Percentiles rank a stretch among this genome's conserved stretches.
Conservation (phyloP, 2,888 invertebrate genomes). For the Drosophila neonasuta region DNA sequence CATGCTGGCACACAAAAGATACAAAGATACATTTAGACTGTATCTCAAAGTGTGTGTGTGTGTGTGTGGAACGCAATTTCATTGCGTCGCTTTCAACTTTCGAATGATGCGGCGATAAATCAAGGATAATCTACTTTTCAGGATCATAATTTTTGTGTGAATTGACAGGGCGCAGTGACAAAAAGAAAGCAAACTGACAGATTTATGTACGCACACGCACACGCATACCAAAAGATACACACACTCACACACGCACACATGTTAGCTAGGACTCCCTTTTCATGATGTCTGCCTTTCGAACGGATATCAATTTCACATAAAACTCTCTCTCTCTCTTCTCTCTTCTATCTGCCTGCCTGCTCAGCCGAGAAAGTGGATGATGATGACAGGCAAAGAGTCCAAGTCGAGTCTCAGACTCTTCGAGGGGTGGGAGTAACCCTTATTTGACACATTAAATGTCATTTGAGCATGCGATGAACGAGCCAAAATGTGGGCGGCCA, state of each 20-base stretch:
- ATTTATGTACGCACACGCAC: constrained; percentile 78
- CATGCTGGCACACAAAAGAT: constrained; percentile 74
- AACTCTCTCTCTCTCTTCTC: constrained; percentile 55
- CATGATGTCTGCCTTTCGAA: constrained; percentile 62
- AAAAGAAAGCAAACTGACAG: constrained; percentile 81
- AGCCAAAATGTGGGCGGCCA: constrained; percentile 69
- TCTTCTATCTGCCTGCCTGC: constrained; percentile 40
- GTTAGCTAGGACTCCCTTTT: constrained; percentile 41
- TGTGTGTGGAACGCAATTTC: constrained; percentile 64
- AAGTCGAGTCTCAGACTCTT: constrained; percentile 4
- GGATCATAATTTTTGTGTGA: constrained; percentile 82
- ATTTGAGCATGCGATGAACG: constrained; percentile 76
- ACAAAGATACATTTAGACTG: constrained; percentile 53
- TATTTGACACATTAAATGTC: constrained; percentile 81
- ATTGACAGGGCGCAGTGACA: constrained; percentile 81
- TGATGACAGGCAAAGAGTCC: constrained; percentile 52
- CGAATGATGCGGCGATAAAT: constrained; percentile 81
- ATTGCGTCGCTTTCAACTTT: constrained; percentile 72
- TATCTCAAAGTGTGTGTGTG: constrained; percentile 16
- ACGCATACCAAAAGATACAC: constrained; percentile 47
- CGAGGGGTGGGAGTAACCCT: constrained; percentile 69
- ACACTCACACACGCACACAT: constrained; percentile 9
- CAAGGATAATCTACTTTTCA: constrained; percentile 83
- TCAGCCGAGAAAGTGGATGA: constrained; percentile 66
- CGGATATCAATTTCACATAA: constrained; percentile 81